These are phyloP conservation scores for Diabrotica balteata DNA, from an alignment of 2,888 invertebrate genomes.

Conservation along the genomic window DNA sequence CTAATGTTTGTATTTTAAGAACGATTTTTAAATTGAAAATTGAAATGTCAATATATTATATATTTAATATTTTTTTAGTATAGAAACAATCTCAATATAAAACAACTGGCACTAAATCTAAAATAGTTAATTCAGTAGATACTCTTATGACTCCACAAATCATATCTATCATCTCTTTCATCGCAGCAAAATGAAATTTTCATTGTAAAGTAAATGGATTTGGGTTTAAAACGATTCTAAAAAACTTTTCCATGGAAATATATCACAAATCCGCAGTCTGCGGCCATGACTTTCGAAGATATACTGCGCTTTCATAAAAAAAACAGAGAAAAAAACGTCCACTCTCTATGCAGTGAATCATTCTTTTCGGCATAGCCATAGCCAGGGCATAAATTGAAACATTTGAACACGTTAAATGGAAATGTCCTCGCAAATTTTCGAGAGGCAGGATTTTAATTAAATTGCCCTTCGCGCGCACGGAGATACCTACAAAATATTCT, in stretches of 20 bases:
- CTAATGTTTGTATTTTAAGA: too few relatives aligned
- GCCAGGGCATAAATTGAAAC: conserved; percentile 33
- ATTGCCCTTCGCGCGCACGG: not conserved
- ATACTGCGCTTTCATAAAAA: conserved; percentile 27
- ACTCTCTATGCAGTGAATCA: conserved; percentile 29
- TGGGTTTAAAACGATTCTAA: conserved; percentile 3
- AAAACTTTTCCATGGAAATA: conserved; percentile 8
- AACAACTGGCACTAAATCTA: too few relatives aligned
- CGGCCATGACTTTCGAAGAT: conserved; percentile 19
- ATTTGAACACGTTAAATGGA: conserved; percentile 32
- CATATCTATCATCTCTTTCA: too few relatives aligned
- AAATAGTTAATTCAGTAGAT: too few relatives aligned
- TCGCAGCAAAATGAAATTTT: not conserved
- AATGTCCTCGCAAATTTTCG: conserved; percentile 29
- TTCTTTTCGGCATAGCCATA: conserved; percentile 26
- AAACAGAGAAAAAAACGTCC: conserved; percentile 9
- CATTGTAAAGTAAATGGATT: conserved; percentile 5
- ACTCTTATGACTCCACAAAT: too few relatives aligned
- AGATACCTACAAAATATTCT: too few relatives aligned
- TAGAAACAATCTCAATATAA: too few relatives aligned
- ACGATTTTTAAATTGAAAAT: too few relatives aligned
- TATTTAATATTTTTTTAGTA: too few relatives aligned
- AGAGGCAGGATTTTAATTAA: conserved; percentile 31
- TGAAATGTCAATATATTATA: too few relatives aligned
- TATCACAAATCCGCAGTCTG: conserved; percentile 21